These are phyloP conservation scores for Notothenia coriiceps DNA, from an alignment of 2,113 vertebrate genomes.

Conservation along the genomic window DNA sequence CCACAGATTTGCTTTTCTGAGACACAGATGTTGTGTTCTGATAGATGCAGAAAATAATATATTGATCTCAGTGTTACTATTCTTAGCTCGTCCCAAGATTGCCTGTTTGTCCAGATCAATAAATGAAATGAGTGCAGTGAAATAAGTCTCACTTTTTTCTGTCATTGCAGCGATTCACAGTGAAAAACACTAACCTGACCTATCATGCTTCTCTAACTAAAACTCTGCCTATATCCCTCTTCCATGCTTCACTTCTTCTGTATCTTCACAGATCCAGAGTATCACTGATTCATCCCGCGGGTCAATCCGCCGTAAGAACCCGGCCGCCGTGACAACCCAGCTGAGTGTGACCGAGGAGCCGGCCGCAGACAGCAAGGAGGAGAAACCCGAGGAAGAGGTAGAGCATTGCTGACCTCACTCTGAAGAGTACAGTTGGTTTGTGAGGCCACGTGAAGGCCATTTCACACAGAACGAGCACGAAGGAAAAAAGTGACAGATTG, in stretches of 20 bases:
- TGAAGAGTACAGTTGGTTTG: background rate
- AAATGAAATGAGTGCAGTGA: background rate
- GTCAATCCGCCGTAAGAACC: constrained; percentile 96
- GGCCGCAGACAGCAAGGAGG: constrained; percentile 89
- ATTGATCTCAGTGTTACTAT: constrained; percentile 33
- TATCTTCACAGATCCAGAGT: constrained; percentile 91
- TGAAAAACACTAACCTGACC: no score
- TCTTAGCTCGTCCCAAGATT: constrained; percentile 7
- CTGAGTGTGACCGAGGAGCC: constrained; percentile 92
- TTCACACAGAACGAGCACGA: background rate
- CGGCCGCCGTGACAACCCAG: constrained; percentile 89
- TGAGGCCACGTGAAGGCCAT: background rate
- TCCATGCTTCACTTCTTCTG: background rate
- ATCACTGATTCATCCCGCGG: constrained; percentile 96
- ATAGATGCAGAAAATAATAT: constrained; percentile 4
- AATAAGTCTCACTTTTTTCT: constrained; percentile 8
- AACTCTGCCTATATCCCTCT: background rate
- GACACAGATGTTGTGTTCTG: constrained; percentile 31
- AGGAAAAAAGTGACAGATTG: background rate
- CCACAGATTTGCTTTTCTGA: constrained; percentile 26
- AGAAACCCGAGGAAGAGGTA: constrained; percentile 97
- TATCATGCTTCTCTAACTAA: background rate
- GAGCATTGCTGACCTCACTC: background rate
- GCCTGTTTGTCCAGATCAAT: background rate
- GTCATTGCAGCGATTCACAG: background rate